phyloP scores from a whole-genome alignment of 2,888 invertebrate species.

The Polietes domitor region DNA sequence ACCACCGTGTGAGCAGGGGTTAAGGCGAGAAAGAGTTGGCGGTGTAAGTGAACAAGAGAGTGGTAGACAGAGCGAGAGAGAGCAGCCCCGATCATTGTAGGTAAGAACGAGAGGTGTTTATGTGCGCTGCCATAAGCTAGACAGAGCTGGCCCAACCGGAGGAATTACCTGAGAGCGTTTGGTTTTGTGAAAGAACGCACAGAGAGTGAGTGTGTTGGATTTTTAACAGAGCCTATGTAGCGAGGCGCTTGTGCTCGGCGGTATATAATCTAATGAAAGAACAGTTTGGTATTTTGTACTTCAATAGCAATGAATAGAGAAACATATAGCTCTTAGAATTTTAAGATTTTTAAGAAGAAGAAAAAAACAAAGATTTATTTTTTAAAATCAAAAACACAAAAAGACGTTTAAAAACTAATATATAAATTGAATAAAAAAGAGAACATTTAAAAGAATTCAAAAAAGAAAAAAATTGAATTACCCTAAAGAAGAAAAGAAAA shows the following conservation, averaged over 20 bases:
- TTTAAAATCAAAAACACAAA: background rate
- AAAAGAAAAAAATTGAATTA: background rate
- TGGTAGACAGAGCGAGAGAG: background rate
- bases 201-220: background rate
- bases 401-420: background rate
- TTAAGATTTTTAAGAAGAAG: constrained; percentile 17
- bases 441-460: background rate
- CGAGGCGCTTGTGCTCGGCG: constrained; percentile 48
- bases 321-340: constrained; percentile 46
- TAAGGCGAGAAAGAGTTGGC: background rate
- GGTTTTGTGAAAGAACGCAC: background rate
- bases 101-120: constrained; percentile 19
- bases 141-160: background rate
- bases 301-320: constrained; percentile 52
- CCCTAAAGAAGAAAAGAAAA: background rate
- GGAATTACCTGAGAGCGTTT: constrained; percentile 15
- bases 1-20: constrained; percentile 21
- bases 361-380: background rate
- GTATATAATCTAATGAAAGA: constrained; percentile 60
- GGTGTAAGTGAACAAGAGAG: background rate
- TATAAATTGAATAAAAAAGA: background rate
- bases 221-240: constrained; percentile 44
- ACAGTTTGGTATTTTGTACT: constrained; percentile 46
- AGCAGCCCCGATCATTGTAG: background rate
- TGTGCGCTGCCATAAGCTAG: background rate